A percentile compares a stretch with the other conserved stretches of the same genome.
phyloP scores from a whole-genome alignment of 2,797 vertebrate species.

The Macrochelys suwanniensis region DNA sequence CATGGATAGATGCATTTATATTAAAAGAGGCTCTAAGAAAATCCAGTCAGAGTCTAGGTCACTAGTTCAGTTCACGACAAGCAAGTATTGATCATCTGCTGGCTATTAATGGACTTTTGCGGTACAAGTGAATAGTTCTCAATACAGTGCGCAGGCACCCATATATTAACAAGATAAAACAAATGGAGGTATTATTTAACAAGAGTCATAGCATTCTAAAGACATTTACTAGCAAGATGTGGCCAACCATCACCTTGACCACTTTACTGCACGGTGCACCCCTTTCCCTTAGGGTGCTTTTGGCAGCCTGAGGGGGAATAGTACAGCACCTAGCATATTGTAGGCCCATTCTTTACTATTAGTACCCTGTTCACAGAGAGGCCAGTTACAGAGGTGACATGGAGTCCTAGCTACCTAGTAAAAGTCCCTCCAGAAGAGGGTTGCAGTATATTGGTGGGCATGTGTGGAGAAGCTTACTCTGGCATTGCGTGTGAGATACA shows the following conservation, averaged over 20 bases:
- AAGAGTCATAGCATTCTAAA: accelerated
- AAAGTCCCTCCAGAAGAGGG: accelerated
- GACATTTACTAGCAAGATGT: not conserved
- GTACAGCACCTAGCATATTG: not conserved
- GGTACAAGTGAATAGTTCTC: not conserved
- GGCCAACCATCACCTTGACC: not conserved
- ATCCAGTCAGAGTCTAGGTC: not conserved
- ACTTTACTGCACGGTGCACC: not conserved
- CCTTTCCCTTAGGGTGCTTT: not conserved
- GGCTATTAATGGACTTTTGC: not conserved
- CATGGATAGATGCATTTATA: not conserved
- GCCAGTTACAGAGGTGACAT: not conserved
- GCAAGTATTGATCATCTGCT: accelerated
- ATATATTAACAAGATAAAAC: accelerated
- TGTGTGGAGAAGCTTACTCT: not conserved
- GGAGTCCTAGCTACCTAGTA: not conserved
- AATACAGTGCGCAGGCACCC: accelerated
- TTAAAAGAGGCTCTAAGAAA: not conserved
- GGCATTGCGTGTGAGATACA: not conserved
- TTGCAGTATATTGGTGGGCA: accelerated
- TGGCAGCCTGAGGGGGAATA: accelerated
- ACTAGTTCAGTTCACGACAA: accelerated
- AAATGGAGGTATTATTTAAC: accelerated
- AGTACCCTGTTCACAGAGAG: not conserved
- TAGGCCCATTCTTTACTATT: not conserved